Evolutionary conservation across 2,888 invertebrate species (phyloP).

Genomic region (Orthosia cruda): DNA sequence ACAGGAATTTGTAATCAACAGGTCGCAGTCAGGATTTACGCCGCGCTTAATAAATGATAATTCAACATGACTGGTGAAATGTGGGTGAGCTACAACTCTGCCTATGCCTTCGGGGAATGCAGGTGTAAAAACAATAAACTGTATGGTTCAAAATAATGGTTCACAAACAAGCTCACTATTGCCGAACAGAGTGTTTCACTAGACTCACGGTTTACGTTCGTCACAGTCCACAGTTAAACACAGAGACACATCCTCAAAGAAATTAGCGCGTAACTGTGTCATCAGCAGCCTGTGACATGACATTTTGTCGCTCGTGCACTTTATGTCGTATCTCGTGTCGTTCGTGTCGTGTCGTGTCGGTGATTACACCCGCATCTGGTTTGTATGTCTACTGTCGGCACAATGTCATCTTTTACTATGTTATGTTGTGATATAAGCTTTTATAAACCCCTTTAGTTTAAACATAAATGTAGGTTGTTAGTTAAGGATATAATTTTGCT

Average conservation of each 20-base stretch:
- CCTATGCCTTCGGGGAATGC: too few species aligned
- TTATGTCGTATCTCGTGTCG: conserved; percentile 1
- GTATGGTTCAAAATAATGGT: neutral
- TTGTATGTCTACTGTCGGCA: conserved; percentile 23
- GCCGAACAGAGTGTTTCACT: neutral
- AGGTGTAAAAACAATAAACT: neutral
- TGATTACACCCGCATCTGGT: conserved; percentile 36
- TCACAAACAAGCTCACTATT: neutral
- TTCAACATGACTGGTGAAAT: too few species aligned
- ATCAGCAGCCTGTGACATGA: conserved; percentile 15
- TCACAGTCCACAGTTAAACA: conserved; percentile 13
- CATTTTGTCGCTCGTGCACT: conserved; percentile 12
- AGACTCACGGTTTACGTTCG: neutral
- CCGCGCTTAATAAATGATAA: too few species aligned
- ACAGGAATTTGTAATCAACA: neutral
- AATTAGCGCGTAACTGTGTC: conserved; percentile 17
- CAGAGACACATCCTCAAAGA: conserved; percentile 30
- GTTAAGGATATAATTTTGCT: too few species aligned
- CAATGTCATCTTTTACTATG: conserved; percentile 9
- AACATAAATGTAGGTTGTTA: neutral
- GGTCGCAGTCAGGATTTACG: neutral
- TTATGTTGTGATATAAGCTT: conserved; percentile 26
- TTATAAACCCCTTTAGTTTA: neutral
- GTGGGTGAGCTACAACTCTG: neutral
- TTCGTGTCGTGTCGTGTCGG: conserved; percentile 2